A percentile compares a stretch with the other conserved stretches of the same genome.
Conservation (phyloP, 2,797 vertebrate species). For the Synanceia verrucosa region DNA sequence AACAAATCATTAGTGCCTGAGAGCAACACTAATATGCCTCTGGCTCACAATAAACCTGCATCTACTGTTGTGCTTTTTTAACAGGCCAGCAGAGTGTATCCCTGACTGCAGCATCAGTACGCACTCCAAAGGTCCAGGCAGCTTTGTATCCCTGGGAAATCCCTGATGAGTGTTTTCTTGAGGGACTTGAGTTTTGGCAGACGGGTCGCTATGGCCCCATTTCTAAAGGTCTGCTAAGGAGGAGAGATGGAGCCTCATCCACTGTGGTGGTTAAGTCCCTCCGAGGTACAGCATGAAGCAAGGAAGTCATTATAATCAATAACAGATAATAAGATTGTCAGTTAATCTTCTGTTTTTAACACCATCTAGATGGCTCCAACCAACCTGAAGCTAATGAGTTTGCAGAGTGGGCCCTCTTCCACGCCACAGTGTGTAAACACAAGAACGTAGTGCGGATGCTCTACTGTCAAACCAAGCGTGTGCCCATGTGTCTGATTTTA, state of each 20-base stretch:
- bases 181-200: constrained; percentile 68
- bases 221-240: constrained; percentile 69
- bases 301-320: neutral
- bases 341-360: neutral
- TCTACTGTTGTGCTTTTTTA: constrained; percentile 12
- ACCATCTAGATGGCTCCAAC: constrained; percentile 43
- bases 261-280: constrained; percentile 73
- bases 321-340: neutral
- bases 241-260: constrained; percentile 36
- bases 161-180: constrained; percentile 56
- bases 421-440: constrained; percentile 70
- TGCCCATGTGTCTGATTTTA: constrained; percentile 74
- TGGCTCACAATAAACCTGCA: neutral
- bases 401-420: constrained; percentile 67
- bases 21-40: neutral
- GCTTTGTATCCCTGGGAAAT: constrained; percentile 70
- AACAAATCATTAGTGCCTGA: neutral
- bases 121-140: constrained; percentile 24
- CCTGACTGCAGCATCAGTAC: constrained; percentile 6
- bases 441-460: constrained; percentile 75
- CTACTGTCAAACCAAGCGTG: constrained; percentile 66
- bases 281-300: constrained; percentile 48
- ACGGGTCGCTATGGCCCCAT: constrained; percentile 68
- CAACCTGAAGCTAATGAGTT: constrained; percentile 61
- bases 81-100: constrained; percentile 41